Conservation (phyloP, 2,797 vertebrate species). For the Taeniopygia guttata region DNA sequence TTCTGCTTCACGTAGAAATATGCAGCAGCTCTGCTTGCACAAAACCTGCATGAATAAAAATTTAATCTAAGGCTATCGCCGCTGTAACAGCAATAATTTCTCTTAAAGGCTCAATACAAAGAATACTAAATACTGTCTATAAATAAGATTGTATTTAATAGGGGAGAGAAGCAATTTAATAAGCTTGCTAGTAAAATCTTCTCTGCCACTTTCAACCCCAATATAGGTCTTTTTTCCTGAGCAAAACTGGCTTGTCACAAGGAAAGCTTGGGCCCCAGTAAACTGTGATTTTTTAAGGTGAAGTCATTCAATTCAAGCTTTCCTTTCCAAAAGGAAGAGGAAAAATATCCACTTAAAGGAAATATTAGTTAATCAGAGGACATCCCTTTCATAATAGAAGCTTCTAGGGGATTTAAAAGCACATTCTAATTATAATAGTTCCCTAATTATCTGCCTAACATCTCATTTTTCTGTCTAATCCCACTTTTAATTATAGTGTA, state of each 20-base stretch:
- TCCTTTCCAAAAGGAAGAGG: slow-evolving; percentile 55
- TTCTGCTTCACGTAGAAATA: neutral
- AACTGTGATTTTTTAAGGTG: neutral
- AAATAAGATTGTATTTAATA: slow-evolving; percentile 34
- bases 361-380: slow-evolving; percentile 71
- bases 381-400: slow-evolving; percentile 64
- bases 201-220: neutral
- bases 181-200: neutral
- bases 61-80: slow-evolving; percentile 10
- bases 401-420: slow-evolving; percentile 73
- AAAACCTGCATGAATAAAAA: slow-evolving; percentile 24
- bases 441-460: slow-evolving; percentile 77
- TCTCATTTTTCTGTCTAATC: slow-evolving; percentile 76
- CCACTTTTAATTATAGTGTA: slow-evolving; percentile 74
- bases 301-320: slow-evolving; percentile 54
- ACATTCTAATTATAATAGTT: slow-evolving; percentile 77
- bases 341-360: slow-evolving; percentile 64
- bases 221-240: neutral
- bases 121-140: slow-evolving; percentile 31
- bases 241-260: neutral
- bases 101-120: slow-evolving; percentile 23
- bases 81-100: slow-evolving; percentile 32
- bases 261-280: neutral
- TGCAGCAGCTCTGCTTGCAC: neutral
- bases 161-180: slow-evolving; percentile 20